phyloP scores from a whole-genome alignment of 2,888 invertebrate species.

The Coleophora deauratella region DNA sequence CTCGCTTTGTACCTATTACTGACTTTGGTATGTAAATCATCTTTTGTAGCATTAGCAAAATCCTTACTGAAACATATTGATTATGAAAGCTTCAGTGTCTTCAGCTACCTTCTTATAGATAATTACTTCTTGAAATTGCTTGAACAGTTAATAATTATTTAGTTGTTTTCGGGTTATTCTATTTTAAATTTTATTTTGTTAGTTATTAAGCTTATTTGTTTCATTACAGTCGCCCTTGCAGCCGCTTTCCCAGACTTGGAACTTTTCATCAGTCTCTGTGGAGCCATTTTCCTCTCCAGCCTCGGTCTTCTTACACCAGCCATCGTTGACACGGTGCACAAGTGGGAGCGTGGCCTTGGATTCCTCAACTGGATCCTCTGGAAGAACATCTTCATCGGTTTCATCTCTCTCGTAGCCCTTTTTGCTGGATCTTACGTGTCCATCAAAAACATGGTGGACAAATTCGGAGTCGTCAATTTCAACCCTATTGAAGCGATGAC shows the following conservation, averaged over 20 bases:
- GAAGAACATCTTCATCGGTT: slow-evolving; percentile 75
- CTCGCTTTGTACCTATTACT: no score
- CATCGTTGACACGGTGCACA: slow-evolving; percentile 80
- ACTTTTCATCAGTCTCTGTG: slow-evolving; percentile 90
- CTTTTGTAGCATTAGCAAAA: no score
- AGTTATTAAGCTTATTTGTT: no score
- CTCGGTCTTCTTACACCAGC: slow-evolving; percentile 85
- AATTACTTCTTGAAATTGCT: no score
- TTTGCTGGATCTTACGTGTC: slow-evolving; percentile 58
- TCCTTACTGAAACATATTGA: no score
- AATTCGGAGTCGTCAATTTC: slow-evolving; percentile 21
- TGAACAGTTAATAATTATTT: no score
- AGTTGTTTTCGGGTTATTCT: no score
- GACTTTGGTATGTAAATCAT: no score
- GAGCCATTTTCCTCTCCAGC: slow-evolving; percentile 82
- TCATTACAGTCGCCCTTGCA: slow-evolving; percentile 78
- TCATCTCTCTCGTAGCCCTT: slow-evolving; percentile 49
- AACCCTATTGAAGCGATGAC: slow-evolving; percentile 5
- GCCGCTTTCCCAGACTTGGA: slow-evolving; percentile 87
- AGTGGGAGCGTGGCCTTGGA: slow-evolving; percentile 78
- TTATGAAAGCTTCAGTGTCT: no score
- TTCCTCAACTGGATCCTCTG: slow-evolving; percentile 77
- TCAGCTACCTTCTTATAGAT: no score
- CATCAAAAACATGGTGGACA: slow-evolving; percentile 45
- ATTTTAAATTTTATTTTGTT: no score